These are phyloP conservation scores for Lates calcarifer DNA, from an alignment of 2,113 vertebrate species.

Conservation along the genomic window DNA sequence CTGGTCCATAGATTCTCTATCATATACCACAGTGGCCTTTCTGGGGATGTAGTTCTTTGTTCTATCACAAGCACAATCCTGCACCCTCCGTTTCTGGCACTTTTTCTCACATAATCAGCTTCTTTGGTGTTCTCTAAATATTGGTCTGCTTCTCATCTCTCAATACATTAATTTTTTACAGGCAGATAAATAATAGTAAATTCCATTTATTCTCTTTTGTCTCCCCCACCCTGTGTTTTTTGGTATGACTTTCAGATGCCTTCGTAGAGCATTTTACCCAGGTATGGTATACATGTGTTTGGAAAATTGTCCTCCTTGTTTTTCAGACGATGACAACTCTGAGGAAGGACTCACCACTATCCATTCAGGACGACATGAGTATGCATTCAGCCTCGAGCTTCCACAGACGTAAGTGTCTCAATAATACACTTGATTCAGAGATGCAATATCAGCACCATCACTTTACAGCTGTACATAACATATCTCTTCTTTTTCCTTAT, in stretches of 20 bases:
- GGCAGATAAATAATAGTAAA: conserved; percentile 73
- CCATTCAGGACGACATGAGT: conserved; percentile 98
- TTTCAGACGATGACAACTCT: conserved; percentile 96
- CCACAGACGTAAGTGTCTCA: conserved; percentile 95
- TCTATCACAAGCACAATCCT: conserved; percentile 8
- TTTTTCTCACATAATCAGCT: conserved; percentile 19
- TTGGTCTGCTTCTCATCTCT: conserved; percentile 53
- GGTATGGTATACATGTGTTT: conserved; percentile 88
- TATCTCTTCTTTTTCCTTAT: conserved; percentile 61
- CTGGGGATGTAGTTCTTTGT: conserved; percentile 33
- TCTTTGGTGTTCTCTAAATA: conserved; percentile 25
- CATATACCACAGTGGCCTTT: not conserved
- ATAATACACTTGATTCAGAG: not conserved
- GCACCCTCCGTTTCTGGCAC: conserved; percentile 18
- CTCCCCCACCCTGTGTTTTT: conserved; percentile 78
- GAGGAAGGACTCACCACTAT: conserved; percentile 98
- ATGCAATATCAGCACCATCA: too few species aligned
- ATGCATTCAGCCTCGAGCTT: conserved; percentile 99
- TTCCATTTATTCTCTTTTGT: conserved; percentile 76
- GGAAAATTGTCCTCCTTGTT: conserved; percentile 85
- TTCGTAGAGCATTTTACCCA: conserved; percentile 81
- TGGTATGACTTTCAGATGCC: conserved; percentile 81
- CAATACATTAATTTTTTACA: conserved; percentile 54
- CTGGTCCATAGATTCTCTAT: not conserved
- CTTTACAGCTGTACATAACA: not conserved